Conservation (phyloP, 2,113 vertebrate genomes). For the Scophthalmus maximus region DNA sequence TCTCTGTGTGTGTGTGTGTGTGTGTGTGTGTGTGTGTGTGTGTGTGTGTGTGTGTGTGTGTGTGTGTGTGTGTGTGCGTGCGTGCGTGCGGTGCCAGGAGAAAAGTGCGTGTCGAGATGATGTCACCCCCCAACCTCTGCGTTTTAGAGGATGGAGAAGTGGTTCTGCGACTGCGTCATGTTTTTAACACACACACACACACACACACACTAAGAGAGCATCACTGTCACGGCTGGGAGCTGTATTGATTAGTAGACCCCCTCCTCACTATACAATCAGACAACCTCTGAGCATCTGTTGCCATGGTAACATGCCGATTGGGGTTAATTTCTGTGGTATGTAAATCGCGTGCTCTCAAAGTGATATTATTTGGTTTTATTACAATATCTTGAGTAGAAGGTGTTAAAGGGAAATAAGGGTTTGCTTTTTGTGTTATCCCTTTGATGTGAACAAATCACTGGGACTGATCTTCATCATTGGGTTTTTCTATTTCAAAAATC, state of each 20-base stretch:
- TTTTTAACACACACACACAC: slow-evolving; percentile 2
- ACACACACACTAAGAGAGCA: slow-evolving; percentile 33
- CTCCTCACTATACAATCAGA: slow-evolving; percentile 24
- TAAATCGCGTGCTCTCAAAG: background rate
- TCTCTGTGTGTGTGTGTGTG: background rate
- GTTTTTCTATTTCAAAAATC: no score
- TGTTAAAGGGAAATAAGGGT: background rate
- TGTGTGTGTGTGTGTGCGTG: slow-evolving; percentile 14
- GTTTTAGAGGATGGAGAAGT: background rate
- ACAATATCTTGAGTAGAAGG: background rate
- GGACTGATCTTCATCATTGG: background rate
- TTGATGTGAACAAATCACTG: background rate
- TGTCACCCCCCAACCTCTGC: slow-evolving; percentile 4
- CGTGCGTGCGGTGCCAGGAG: background rate
- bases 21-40: background rate
- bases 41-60: slow-evolving; percentile 25
- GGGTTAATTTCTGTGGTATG: slow-evolving; percentile 26
- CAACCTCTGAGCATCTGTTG: slow-evolving; percentile 50
- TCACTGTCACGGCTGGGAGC: background rate
- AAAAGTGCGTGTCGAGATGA: slow-evolving; percentile 17
- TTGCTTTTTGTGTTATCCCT: background rate
- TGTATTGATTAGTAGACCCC: slow-evolving; percentile 59
- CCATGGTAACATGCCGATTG: slow-evolving; percentile 50
- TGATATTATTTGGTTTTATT: slow-evolving; percentile 1
- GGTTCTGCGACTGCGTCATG: background rate